phyloP scores from a whole-genome alignment of 2,888 invertebrate genomes.

The Nipponacmea schrenckii region DNA sequence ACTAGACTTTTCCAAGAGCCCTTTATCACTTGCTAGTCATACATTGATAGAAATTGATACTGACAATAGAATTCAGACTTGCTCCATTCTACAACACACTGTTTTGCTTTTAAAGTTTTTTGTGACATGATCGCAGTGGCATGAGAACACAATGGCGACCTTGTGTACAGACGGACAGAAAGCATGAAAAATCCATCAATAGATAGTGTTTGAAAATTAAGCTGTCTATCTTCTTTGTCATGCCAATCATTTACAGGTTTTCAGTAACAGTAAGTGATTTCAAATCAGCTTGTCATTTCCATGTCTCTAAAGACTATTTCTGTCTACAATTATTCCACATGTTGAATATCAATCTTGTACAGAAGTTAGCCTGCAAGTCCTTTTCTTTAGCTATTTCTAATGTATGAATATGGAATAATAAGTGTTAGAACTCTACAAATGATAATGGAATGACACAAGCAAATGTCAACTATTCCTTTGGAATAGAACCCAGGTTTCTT shows the following conservation, averaged over 20 bases:
- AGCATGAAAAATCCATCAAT: conserved; percentile 8
- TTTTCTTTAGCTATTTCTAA: not conserved
- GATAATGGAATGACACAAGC: too few relatives aligned
- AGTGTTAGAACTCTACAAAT: too few relatives aligned
- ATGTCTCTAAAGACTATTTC: conserved; percentile 1
- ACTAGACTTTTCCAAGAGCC: too few relatives aligned
- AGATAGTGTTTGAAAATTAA: conserved; percentile 4
- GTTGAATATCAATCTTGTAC: not conserved
- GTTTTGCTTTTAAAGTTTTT: too few relatives aligned
- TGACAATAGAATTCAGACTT: too few relatives aligned
- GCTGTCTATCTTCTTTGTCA: conserved; percentile 1
- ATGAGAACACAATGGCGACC: not conserved
- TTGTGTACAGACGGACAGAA: not conserved
- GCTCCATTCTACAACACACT: too few relatives aligned
- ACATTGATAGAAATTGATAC: too few relatives aligned
- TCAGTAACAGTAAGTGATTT: not conserved
- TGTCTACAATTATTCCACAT: not conserved
- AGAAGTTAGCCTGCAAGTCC: not conserved
- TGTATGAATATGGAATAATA: too few relatives aligned
- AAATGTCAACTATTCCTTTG: too few relatives aligned
- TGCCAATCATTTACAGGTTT: conserved; percentile 4
- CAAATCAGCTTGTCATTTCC: not conserved
- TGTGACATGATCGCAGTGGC: too few relatives aligned
- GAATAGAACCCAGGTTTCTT: too few relatives aligned
- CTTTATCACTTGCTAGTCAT: too few relatives aligned